These are phyloP conservation scores for Formica exsecta DNA, from an alignment of 1,140 invertebrate genomes.

Conservation along the genomic window DNA sequence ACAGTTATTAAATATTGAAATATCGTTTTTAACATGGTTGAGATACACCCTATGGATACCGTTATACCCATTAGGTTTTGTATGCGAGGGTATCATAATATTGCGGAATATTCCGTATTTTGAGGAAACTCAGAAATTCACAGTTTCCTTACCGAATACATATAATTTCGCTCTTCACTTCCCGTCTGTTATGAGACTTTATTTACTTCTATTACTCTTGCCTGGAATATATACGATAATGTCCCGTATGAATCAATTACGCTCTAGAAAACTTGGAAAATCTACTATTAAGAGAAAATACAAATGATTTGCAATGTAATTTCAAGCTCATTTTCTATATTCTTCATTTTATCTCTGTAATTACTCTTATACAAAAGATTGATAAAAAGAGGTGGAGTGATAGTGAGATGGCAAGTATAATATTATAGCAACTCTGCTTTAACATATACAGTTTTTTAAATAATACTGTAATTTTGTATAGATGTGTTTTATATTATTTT, in stretches of 20 bases:
- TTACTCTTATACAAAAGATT: neutral
- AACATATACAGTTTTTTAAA: neutral
- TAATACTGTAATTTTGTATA: slow-evolving; percentile 22
- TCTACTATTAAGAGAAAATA: slow-evolving; percentile 53
- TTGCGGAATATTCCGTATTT: slow-evolving; percentile 95
- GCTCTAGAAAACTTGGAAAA: slow-evolving; percentile 88
- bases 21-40: slow-evolving; percentile 95
- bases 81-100: slow-evolving; percentile 94
- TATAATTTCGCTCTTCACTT: slow-evolving; percentile 96
- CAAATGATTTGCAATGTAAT: slow-evolving; percentile 24
- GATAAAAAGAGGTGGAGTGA: neutral
- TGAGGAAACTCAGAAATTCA: slow-evolving; percentile 93
- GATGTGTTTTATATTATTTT: slow-evolving; percentile 24
- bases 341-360: neutral
- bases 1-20: slow-evolving; percentile 91
- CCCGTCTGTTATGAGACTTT: slow-evolving; percentile 92
- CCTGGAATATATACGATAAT: slow-evolving; percentile 92
- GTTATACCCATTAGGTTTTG: slow-evolving; percentile 95
- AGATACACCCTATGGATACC: slow-evolving; percentile 97
- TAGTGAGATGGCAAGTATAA: neutral
- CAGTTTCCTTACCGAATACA: slow-evolving; percentile 92
- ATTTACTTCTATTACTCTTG: slow-evolving; percentile 92
- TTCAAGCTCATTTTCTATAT: neutral
- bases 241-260: slow-evolving; percentile 91
- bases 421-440: neutral